phyloP scores from a whole-genome alignment of 2,888 invertebrate genomes.

The Pseudococcus jackbeardsleyi region DNA sequence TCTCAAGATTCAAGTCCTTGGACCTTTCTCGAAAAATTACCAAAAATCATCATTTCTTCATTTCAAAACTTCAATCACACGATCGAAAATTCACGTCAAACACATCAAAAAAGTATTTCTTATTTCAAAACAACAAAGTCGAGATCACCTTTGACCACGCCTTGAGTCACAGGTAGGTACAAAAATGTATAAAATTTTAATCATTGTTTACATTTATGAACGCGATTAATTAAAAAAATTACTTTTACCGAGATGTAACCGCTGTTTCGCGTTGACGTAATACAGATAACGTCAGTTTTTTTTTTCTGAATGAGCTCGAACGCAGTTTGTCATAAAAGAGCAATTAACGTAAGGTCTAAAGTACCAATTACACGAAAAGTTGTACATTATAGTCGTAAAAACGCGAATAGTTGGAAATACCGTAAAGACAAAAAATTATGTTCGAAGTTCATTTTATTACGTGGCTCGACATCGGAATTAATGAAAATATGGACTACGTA shows the following conservation, averaged over 20 bases:
- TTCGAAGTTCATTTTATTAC: conserved; percentile 55
- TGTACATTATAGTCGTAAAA: conserved; percentile 30
- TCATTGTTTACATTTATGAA: conserved; percentile 24
- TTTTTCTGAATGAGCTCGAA: not conserved
- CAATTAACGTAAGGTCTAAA: conserved; percentile 51
- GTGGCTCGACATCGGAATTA: conserved; percentile 36
- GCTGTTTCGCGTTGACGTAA: not conserved
- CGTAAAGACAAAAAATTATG: conserved; percentile 47
- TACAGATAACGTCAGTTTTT: not conserved
- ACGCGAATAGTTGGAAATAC: conserved; percentile 15
- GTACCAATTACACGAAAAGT: conserved; percentile 52
- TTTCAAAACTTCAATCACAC: too few species aligned
- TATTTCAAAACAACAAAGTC: not conserved
- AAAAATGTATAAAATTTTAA: not conserved
- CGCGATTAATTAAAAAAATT: conserved; percentile 37
- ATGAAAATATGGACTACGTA: conserved; percentile 47
- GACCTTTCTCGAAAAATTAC: too few species aligned
- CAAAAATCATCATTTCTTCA: too few species aligned
- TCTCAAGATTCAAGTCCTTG: too few species aligned
- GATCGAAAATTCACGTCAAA: too few species aligned
- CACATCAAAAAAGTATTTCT: not conserved
- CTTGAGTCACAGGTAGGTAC: not conserved
- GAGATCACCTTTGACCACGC: not conserved
- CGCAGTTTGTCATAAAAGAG: conserved; percentile 45
- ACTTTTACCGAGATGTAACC: not conserved